A percentile compares a stretch with the other conserved stretches of the same genome.
phyloP scores from a whole-genome alignment of 2,888 invertebrate genomes.

The Athalia cordata region DNA sequence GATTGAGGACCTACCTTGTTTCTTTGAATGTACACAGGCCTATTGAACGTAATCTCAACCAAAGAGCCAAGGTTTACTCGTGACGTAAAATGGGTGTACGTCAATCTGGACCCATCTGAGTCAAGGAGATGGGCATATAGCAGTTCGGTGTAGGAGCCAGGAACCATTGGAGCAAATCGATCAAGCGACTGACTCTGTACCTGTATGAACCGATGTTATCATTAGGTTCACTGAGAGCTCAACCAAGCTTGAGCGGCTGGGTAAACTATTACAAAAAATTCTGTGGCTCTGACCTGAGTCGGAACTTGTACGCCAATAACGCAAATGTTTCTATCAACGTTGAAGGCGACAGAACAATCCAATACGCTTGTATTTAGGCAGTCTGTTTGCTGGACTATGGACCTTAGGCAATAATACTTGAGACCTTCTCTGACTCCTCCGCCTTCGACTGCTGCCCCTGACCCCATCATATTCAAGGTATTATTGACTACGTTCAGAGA shows the following conservation, averaged over 20 bases:
- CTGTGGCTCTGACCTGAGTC: conserved; percentile 77
- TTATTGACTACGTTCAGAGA: conserved; percentile 13
- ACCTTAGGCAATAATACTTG: conserved; percentile 83
- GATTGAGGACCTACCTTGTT: conserved; percentile 75
- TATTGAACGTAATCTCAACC: conserved; percentile 87
- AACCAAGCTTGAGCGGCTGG: conserved; percentile 8
- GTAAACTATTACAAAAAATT: conserved; percentile 22
- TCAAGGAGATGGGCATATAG: conserved; percentile 88
- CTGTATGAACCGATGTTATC: conserved; percentile 19
- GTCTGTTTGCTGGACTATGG: conserved; percentile 81
- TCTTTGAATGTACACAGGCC: conserved; percentile 85
- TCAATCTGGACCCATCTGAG: conserved; percentile 85
- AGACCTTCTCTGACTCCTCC: conserved; percentile 54
- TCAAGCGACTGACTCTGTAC: conserved; percentile 38
- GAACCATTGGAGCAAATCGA: conserved; percentile 55
- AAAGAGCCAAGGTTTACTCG: conserved; percentile 84
- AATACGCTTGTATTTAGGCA: conserved; percentile 85
- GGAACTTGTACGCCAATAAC: conserved; percentile 86
- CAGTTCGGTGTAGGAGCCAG: conserved; percentile 81
- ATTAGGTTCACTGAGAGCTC: background rate
- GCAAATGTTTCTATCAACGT: conserved; percentile 87
- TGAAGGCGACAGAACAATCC: conserved; percentile 87
- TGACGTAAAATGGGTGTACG: conserved; percentile 88
- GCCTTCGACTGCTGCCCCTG: conserved; percentile 49
- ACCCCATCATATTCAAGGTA: conserved; percentile 43